Evolutionary conservation across 2,113 vertebrate species (phyloP), one percentile per base, ranked within the genome.

Genomic region (Neogobius melanostomus): DNA sequence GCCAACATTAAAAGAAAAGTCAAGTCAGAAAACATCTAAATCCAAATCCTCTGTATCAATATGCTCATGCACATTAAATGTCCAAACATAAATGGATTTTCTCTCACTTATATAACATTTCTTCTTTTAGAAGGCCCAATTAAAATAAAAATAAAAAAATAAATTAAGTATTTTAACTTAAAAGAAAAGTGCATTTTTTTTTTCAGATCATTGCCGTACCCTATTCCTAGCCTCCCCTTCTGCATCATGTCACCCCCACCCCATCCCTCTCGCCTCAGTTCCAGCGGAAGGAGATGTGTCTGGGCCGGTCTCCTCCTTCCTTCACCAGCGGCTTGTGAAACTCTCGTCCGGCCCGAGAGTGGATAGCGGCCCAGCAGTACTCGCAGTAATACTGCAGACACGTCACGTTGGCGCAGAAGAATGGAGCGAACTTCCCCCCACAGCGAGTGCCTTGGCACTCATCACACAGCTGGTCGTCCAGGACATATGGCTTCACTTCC

Each of bases 381-480:
- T 99, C 98, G 90, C 98, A 99, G 95, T 99, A 99, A 95, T 99
- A 99, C 95, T 99, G 98, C 92, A 99, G 95, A 94, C 98, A 99
- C 93, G 98, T 99, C 91, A 99, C 98, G 45, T 99, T 99, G 91
- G 98, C 98, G 92, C 98, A 99, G 95, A 99, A 99, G 92, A 99
- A 99, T 51, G 98, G 98, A 75, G 98, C 98, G 69, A 99, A 99
- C 88, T 99, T 99, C 45, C 97, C 98, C 86, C 96, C 97, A 7
- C 98, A 99, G 83, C 98, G 98, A 72, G 98, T 98, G 88, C 98
- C 98, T 93, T 99, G 98, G 92, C 98, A 99, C 93, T 99, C 98
- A 76, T 99, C 98, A 80, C 98, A 99, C 92, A 99, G 95, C 94
- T 99, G 98, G 93, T 99, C 98, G 79, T 99, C 98, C 95, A 99